These are phyloP conservation scores for Brenthis daphne DNA, from an alignment of 2,888 invertebrate genomes.

Conservation along the genomic window DNA sequence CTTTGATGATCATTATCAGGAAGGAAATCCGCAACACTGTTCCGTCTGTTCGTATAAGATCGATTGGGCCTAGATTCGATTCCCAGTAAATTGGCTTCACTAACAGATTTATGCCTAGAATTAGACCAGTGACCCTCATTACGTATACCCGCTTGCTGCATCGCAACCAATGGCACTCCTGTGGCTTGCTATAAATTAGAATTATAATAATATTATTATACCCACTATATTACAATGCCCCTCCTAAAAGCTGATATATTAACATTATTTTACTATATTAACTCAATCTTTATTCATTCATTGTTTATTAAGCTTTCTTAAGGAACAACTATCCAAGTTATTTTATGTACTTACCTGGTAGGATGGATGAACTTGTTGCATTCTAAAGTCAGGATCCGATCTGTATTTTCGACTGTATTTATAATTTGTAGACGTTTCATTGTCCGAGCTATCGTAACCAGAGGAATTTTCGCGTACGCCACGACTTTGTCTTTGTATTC, in stretches of 20 bases:
- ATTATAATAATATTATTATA: background rate
- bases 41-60: conserved; percentile 75
- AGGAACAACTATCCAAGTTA: too few relatives aligned
- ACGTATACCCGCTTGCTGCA: conserved; percentile 86
- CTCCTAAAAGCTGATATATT: too few relatives aligned
- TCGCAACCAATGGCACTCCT: conserved; percentile 84
- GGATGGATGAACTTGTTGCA: conserved; percentile 83
- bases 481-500: conserved; percentile 81
- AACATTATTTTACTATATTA: too few relatives aligned
- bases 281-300: too few relatives aligned
- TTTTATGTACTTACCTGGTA: conserved; percentile 66
- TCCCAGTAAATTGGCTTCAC: conserved; percentile 92
- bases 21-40: conserved; percentile 83
- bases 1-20: conserved; percentile 82
- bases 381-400: conserved; percentile 93
- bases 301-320: too few relatives aligned
- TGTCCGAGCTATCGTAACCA: conserved; percentile 95
- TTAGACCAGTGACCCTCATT: conserved; percentile 78
- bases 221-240: background rate
- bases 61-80: conserved; percentile 78
- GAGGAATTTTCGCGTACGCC: conserved; percentile 93
- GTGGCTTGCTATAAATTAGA: conserved; percentile 56
- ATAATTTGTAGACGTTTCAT: conserved; percentile 86
- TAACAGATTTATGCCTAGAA: conserved; percentile 86
- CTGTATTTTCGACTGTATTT: conserved; percentile 88